These are phyloP conservation scores for Rhaphigaster nebulosa DNA, from an alignment of 2,888 invertebrate species.

Conservation along the genomic window DNA sequence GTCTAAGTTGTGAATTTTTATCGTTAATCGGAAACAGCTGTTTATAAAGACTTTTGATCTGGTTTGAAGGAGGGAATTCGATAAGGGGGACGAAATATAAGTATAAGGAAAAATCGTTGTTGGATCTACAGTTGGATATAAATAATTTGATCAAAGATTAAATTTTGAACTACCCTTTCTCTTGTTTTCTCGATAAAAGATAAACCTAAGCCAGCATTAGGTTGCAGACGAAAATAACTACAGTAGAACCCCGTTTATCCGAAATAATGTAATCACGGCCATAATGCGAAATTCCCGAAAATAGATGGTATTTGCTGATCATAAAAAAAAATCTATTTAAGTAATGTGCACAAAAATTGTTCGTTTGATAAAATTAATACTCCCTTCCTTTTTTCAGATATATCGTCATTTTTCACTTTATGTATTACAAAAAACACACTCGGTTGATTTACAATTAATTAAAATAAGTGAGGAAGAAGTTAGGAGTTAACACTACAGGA, in stretches of 20 bases:
- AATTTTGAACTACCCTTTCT: background rate
- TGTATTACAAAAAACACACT: no score
- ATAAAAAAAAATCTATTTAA: no score
- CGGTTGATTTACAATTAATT: no score
- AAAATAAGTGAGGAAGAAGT: no score
- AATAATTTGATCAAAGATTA: background rate
- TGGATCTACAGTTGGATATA: background rate
- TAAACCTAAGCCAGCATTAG: background rate
- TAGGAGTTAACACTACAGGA: no score
- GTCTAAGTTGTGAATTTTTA: slow-evolving; percentile 8
- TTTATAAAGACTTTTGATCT: background rate
- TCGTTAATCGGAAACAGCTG: slow-evolving; percentile 26
- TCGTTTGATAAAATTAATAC: no score
- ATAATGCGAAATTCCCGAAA: no score
- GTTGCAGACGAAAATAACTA: background rate
- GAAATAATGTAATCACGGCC: background rate
- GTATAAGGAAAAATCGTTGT: background rate
- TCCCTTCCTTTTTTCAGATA: no score
- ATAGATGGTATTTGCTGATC: no score
- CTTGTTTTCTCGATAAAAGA: background rate
- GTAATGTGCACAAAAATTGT: no score
- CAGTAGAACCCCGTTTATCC: background rate
- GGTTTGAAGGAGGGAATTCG: background rate
- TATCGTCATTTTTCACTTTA: no score
- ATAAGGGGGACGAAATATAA: background rate